A percentile compares a stretch with the other conserved stretches of the same genome.
Evolutionary conservation across 1,140 invertebrate species (phyloP).

Genomic region (Grapholita molesta): DNA sequence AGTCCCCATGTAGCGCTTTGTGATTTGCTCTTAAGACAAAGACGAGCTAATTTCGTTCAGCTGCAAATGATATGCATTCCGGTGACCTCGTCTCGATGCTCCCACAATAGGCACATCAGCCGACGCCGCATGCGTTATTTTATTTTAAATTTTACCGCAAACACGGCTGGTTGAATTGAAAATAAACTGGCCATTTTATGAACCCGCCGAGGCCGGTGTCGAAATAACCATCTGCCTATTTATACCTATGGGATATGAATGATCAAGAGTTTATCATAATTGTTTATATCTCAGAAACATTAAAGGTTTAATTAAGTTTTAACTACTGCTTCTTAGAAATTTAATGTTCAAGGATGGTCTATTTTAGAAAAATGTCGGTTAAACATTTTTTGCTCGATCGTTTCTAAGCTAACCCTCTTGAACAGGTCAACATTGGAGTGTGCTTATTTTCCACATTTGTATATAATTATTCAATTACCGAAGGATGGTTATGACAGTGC

Average conservation of each 20-base stretch:
- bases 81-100: conserved; percentile 36
- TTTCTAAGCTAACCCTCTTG: background rate
- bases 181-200: conserved; percentile 69
- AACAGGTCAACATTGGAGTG: background rate
- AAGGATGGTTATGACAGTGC: too few relatives aligned
- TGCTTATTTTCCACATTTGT: too few relatives aligned
- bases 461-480: too few relatives aligned
- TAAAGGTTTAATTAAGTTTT: conserved; percentile 12
- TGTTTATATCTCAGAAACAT: background rate
- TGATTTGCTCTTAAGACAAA: conserved; percentile 37
- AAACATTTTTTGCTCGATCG: background rate
- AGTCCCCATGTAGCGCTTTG: background rate
- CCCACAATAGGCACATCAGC: conserved; percentile 46
- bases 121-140: conserved; percentile 33
- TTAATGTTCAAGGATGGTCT: background rate
- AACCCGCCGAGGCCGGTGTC: conserved; percentile 53
- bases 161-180: conserved; percentile 53
- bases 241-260: conserved; percentile 25
- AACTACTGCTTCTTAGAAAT: background rate
- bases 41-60: conserved; percentile 38
- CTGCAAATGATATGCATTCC: conserved; percentile 40
- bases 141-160: conserved; percentile 57
- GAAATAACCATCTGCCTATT: conserved; percentile 47
- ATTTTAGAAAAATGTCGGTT: background rate
- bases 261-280: conserved; percentile 15